Evolutionary conservation across 2,888 invertebrate species (phyloP), one percentile per base, ranked within the genome.

Genomic region (Hyalella azteca): DNA sequence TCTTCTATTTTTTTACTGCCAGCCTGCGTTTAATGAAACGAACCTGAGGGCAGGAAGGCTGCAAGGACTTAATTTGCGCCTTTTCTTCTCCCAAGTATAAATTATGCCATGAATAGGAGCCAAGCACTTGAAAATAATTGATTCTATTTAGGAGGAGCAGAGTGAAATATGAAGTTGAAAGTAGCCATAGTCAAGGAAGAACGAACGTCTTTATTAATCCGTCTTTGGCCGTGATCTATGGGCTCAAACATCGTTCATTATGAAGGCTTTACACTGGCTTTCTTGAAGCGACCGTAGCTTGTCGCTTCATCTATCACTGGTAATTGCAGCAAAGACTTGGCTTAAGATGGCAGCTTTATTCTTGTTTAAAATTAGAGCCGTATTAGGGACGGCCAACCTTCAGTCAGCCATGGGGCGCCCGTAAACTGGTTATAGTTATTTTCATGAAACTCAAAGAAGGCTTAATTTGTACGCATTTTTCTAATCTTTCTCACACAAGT

Each of bases 41-140:
- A 22, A 19, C 66, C 66, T 66, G 19, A 66, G 36, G 45, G 66
- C 66, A 36, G 36, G 36, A 66, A 36, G 13, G 5, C 39, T 66
- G 9, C 39, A 36, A 66, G 66, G 66, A 36, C 66, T n/a, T 36
- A 66, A 66, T 66, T 66, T 66, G 36, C n/a, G 66, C 3, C 66
- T 39, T 66, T 66, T 59, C 26, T 59, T 26, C 26, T 3, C 22
- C 29, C 13, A 15, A 36, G 32, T 66, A 66, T 66, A 66, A 66
- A 66, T 66, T 66, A 66, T 66, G 36, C 19, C 39, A 29, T 66
- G 66, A 66, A 66, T 66, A 66, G 66, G 29, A 66, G 66, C 19
- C 19, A 29, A 66, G 66, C 66, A 66, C 66, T 66, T 66, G 66
- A 66, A 66, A 66, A 66, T 66, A 66, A 66, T 66, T 66, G 66